Evolutionary conservation across 1,140 invertebrate species (phyloP).

Genomic region (Hirudo medicinalis): DNA sequence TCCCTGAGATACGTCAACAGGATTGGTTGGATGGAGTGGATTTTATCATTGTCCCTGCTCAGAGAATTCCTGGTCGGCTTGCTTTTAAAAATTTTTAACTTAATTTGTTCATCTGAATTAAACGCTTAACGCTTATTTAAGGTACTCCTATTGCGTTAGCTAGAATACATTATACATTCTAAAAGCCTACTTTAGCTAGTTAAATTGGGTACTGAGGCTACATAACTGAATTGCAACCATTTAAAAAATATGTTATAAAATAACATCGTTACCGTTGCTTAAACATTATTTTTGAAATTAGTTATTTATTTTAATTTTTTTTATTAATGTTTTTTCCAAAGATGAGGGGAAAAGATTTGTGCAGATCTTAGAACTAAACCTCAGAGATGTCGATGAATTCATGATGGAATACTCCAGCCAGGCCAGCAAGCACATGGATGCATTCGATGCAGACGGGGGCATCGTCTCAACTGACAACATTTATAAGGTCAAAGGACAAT

Average conservation of each 20-base stretch:
- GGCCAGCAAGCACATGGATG: conserved; percentile 2
- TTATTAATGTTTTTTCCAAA: background rate
- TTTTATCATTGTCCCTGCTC: conserved; percentile 13
- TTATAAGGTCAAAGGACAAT: conserved; percentile 5
- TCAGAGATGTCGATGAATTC: conserved; percentile 14
- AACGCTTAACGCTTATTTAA: too few species aligned
- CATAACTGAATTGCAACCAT: too few species aligned
- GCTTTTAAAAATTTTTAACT: background rate
- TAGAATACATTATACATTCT: too few species aligned
- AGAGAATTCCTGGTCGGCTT: conserved; percentile 6
- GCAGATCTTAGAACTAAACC: conserved; percentile 14
- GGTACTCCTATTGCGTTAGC: too few species aligned
- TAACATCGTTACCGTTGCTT: too few species aligned
- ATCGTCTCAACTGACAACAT: conserved; percentile 12
- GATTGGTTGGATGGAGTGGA: conserved; percentile 23
- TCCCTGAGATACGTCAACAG: conserved; percentile 17
- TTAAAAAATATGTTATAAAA: too few species aligned
- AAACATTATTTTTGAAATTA: too few species aligned
- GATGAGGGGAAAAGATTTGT: conserved; percentile 12
- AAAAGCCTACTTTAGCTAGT: too few species aligned
- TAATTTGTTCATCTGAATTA: too few species aligned
- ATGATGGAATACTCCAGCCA: conserved; percentile 8
- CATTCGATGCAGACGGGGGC: conserved; percentile 5
- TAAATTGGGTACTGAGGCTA: too few species aligned
- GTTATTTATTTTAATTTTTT: background rate